Evolutionary conservation across 1,140 invertebrate species (phyloP).

Genomic region (Tetramorium simillimum): DNA sequence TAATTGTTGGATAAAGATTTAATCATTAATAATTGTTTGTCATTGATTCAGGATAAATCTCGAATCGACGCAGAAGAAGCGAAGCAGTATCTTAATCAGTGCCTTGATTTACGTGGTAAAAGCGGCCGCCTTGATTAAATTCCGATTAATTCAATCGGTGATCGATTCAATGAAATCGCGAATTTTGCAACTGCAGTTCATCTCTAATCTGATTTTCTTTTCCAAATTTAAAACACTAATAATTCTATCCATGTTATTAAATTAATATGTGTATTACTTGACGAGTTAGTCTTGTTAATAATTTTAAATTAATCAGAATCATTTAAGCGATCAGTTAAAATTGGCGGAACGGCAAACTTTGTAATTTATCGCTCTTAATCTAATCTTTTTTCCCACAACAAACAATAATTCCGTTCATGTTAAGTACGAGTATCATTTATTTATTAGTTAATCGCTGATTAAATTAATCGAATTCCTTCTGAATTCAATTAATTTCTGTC

Average conservation of each 20-base stretch:
- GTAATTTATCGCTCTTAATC: neutral
- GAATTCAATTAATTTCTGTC: neutral
- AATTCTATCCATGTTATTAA: neutral
- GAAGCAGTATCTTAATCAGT: neutral
- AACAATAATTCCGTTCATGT: neutral
- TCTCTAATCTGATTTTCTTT: neutral
- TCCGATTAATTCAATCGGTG: neutral
- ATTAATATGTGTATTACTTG: neutral
- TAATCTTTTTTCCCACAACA: neutral
- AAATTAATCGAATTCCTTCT: neutral
- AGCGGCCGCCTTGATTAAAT: neutral
- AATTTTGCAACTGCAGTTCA: neutral
- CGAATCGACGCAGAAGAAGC: neutral
- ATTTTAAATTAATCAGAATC: neutral
- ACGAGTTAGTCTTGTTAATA: neutral
- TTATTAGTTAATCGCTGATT: neutral
- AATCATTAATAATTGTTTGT: neutral
- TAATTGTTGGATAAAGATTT: neutral
- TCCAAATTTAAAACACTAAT: neutral
- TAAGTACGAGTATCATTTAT: neutral
- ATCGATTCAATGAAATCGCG: neutral
- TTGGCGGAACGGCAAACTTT: neutral
- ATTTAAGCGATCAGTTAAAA: neutral
- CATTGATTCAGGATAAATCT: slow-evolving; percentile 22
- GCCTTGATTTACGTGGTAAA: neutral